These are phyloP conservation scores for Neotoxoptera formosana DNA, from an alignment of 1,140 invertebrate species.

Conservation along the genomic window DNA sequence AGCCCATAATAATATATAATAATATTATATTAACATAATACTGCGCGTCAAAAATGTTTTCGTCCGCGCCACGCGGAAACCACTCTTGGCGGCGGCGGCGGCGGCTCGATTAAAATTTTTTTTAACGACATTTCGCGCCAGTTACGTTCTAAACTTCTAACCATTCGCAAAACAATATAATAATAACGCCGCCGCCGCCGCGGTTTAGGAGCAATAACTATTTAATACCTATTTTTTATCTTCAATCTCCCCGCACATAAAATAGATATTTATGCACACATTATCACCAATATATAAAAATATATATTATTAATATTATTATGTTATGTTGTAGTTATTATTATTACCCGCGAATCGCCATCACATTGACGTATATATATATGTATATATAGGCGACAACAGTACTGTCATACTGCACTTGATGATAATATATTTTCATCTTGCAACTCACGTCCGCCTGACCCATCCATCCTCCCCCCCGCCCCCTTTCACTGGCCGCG, in stretches of 20 bases:
- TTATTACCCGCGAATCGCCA: background rate
- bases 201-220: background rate
- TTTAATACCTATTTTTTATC: background rate
- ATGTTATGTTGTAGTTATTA: background rate
- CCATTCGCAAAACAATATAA: no score
- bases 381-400: no score
- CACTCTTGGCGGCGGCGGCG: no score
- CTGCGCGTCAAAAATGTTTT: background rate
- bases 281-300: background rate
- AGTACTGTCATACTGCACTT: background rate
- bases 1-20: background rate
- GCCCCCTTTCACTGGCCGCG: no score
- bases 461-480: no score
- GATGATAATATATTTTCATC: no score
- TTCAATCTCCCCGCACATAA: background rate
- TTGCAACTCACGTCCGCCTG: background rate
- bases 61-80: background rate
- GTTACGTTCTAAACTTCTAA: background rate
- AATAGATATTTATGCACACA: background rate
- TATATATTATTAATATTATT: background rate
- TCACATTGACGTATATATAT: background rate
- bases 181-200: background rate
- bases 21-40: background rate
- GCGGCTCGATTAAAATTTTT: background rate
- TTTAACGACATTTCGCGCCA: constrained; percentile 5